Percentiles rank a stretch among this genome's conserved stretches.
Evolutionary conservation across 2,888 invertebrate genomes (phyloP).

Genomic region (Mesoligia furuncula): DNA sequence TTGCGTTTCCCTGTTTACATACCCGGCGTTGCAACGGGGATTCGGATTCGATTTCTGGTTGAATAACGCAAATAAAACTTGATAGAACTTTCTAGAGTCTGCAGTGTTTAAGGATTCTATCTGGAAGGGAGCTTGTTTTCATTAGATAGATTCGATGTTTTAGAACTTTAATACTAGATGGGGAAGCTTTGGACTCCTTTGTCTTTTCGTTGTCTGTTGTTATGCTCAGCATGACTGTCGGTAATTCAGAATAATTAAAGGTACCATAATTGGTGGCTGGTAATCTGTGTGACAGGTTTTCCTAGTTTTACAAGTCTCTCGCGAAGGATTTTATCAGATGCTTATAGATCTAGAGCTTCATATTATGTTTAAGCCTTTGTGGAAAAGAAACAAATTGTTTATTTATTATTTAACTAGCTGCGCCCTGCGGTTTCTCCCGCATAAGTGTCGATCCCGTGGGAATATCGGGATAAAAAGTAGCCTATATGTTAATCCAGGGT

Average conservation of each 20-base stretch:
- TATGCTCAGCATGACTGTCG: neutral
- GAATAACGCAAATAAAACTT: conserved; percentile 51
- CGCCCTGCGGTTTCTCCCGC: too few relatives aligned
- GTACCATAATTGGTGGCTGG: neutral
- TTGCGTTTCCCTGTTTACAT: conserved; percentile 84
- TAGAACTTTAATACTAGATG: neutral
- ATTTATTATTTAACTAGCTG: neutral
- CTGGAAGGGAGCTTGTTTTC: conserved; percentile 12
- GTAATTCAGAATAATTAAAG: neutral
- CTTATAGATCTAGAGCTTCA: neutral
- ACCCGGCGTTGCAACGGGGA: conserved; percentile 69
- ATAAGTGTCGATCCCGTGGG: too few relatives aligned
- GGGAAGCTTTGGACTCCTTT: conserved; percentile 16
- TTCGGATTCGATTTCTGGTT: conserved; percentile 60
- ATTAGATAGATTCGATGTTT: conserved; percentile 7
- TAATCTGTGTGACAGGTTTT: neutral
- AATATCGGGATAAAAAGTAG: too few relatives aligned
- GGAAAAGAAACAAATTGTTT: neutral
- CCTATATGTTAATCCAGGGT: too few relatives aligned
- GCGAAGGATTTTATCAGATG: neutral
- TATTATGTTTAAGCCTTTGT: neutral
- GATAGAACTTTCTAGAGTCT: conserved; percentile 30
- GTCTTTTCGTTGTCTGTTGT: conserved; percentile 39
- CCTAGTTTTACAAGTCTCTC: neutral
- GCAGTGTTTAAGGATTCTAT: conserved; percentile 21